phyloP scores from a whole-genome alignment of 2,888 invertebrate species.

The Pseudoips prasinana region DNA sequence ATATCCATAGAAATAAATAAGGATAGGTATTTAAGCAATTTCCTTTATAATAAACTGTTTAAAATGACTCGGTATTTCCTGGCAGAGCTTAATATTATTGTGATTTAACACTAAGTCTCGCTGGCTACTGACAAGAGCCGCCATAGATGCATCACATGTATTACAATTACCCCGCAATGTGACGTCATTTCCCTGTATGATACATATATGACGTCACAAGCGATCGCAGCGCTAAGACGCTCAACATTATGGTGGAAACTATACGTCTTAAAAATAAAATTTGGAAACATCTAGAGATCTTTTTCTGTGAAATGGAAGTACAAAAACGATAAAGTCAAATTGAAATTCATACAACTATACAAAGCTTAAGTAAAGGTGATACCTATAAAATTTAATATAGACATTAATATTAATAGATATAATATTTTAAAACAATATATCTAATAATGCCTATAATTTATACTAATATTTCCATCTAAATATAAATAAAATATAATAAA shows the following conservation, averaged over 20 bases:
- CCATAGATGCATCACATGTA: slow-evolving; percentile 8
- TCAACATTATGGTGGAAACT: slow-evolving; percentile 37
- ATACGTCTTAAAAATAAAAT: slow-evolving; percentile 49
- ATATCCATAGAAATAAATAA: too few relatives aligned
- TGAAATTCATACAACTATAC: slow-evolving; percentile 51
- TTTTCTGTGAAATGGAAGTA: slow-evolving; percentile 55
- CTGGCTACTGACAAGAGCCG: slow-evolving; percentile 25
- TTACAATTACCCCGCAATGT: slow-evolving; percentile 2
- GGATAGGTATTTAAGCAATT: too few relatives aligned
- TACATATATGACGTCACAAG: slow-evolving; percentile 25
- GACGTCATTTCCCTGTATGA: slow-evolving; percentile 3
- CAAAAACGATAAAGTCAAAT: slow-evolving; percentile 39
- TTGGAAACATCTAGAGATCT: slow-evolving; percentile 66
- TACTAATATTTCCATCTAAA: slow-evolving; percentile 53
- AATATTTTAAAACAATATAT: slow-evolving; percentile 52
- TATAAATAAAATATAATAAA: slow-evolving; percentile 44
- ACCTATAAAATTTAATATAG: slow-evolving; percentile 48
- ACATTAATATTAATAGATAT: slow-evolving; percentile 50
- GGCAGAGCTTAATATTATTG: slow-evolving; percentile 15
- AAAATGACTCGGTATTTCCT: too few relatives aligned
- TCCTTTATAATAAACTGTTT: too few relatives aligned
- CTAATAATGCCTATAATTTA: slow-evolving; percentile 58
- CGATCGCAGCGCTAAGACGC: slow-evolving; percentile 34
- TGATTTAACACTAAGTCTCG: slow-evolving; percentile 46
- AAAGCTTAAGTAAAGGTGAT: slow-evolving; percentile 42